Percentiles rank a stretch among this genome's conserved stretches.
Conservation (phyloP, 2,888 invertebrate species). For the Drosophila neonasuta region DNA sequence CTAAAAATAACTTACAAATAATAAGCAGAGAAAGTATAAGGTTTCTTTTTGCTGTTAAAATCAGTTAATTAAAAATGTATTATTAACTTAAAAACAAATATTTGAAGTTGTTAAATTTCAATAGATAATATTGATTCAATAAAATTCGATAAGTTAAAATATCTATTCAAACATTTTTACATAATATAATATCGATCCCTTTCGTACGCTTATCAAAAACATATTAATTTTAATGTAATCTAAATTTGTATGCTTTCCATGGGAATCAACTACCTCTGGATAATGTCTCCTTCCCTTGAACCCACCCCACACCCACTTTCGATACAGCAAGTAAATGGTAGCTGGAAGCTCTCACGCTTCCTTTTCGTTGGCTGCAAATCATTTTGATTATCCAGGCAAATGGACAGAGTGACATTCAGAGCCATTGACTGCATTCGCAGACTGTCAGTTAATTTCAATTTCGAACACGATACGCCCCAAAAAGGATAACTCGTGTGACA, state of each 20-base stretch:
- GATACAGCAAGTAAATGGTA: background rate
- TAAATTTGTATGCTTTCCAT: background rate
- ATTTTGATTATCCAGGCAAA: slow-evolving; percentile 52
- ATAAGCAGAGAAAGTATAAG: too few relatives aligned
- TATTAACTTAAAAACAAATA: too few relatives aligned
- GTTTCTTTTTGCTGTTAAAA: too few relatives aligned
- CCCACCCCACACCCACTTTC: slow-evolving; percentile 16
- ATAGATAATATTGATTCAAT: too few relatives aligned
- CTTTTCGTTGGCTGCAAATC: slow-evolving; percentile 26
- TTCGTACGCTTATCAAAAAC: background rate
- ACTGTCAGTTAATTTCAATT: slow-evolving; percentile 73
- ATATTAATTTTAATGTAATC: background rate
- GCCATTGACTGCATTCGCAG: slow-evolving; percentile 34
- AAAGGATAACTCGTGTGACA: slow-evolving; percentile 72
- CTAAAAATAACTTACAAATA: background rate
- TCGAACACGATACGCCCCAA: slow-evolving; percentile 74
- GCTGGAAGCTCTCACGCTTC: slow-evolving; percentile 17
- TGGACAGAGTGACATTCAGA: slow-evolving; percentile 10
- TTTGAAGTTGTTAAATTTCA: too few relatives aligned
- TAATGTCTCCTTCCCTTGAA: slow-evolving; percentile 18
- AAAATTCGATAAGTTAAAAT: too few relatives aligned
- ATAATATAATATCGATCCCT: background rate
- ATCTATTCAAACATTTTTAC: too few relatives aligned
- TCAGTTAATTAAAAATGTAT: too few relatives aligned
- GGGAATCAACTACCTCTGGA: slow-evolving; percentile 13